Conservation (phyloP, 2,888 invertebrate genomes). For the Caenorhabditis uteleia region DNA sequence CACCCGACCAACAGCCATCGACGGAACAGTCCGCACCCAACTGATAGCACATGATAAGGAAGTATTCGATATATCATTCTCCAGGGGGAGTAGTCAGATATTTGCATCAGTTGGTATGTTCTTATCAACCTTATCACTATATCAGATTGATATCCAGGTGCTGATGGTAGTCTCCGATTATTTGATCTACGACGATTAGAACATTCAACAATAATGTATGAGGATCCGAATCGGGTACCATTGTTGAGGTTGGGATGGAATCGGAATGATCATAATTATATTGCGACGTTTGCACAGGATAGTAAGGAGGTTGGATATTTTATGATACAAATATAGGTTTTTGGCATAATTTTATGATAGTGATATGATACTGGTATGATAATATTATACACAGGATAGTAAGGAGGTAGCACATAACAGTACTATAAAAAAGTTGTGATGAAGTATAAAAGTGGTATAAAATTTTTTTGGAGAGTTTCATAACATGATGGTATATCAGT, state of each 20-base stretch:
- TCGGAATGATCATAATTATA: constrained; percentile 98
- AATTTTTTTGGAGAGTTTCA: too few species aligned
- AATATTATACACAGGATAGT: too few species aligned
- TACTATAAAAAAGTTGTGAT: too few species aligned
- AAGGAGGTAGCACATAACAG: too few species aligned
- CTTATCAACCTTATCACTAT: neutral
- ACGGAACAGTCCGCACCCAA: constrained; percentile 87
- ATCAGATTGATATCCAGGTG: constrained; percentile 74
- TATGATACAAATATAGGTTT: neutral
- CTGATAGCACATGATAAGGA: constrained; percentile 99
- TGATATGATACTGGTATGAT: too few species aligned
- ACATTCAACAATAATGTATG: constrained; percentile 99
- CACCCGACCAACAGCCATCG: constrained; percentile 73
- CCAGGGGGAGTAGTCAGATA: constrained; percentile 96
- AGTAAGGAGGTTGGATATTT: constrained; percentile 81
- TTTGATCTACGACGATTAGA: constrained; percentile 95
- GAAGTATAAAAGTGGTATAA: too few species aligned
- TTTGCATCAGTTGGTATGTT: constrained; percentile 88
- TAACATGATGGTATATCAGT: too few species aligned
- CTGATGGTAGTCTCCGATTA: constrained; percentile 97
- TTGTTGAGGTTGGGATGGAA: constrained; percentile 96
- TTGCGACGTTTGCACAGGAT: constrained; percentile 99
- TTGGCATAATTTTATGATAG: too few species aligned
- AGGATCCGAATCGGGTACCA: constrained; percentile 91
- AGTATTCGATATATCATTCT: constrained; percentile 94